Base-by-base conservation (phyloP, 2,113 vertebrate genomes). In the Atlantisia rogersi region DNA sequence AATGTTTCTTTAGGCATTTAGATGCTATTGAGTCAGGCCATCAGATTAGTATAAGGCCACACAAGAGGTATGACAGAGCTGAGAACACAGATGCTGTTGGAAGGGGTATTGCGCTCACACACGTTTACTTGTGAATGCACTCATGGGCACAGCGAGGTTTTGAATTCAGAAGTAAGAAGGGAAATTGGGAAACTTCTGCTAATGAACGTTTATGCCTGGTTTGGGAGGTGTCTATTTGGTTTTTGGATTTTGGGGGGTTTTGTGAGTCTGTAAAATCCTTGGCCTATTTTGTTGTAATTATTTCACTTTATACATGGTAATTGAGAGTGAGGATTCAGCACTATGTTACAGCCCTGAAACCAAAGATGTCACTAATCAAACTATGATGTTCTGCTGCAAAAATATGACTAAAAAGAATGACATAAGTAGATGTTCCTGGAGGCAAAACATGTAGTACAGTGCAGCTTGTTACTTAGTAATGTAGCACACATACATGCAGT, bases 371-470 rank as follows among this genome's bases (percentile, higher is more conserved):
- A 56, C 8, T 79, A 92, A 86, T 78, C 86, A 79, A 92, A 82
- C 53, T 65, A 15, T 15, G 28, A 91, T 91, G 81, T 71, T 96
- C 39, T 94, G n/a, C 35, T 85, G 65, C 83, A 95, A 92, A 95
- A 81, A 94, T 37, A 73, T 1, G 1, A 86, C 67, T 82, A 8
- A 60, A 95, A 94, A 93, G 44, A 93, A 52, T 94, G 69, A 96
- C 88, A 80, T 73, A 92, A 82, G 77, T 86, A 86, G 82, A 86
- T 68, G 35, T 86, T 94, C 88, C 95, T 92, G 40, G 86, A 91
- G 88, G 95, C 91, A 94, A 95, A 95, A 95, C 74, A 85, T 91
- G 88, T 91, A 94, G 83, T 89, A 87, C 80, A 91, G 55, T 80
- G 88, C 86, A 95, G 74, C 85, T 96, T 74, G 75, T 91, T 96